Conservation (phyloP, 2,888 invertebrate species). For the Mythimna pallens region DNA sequence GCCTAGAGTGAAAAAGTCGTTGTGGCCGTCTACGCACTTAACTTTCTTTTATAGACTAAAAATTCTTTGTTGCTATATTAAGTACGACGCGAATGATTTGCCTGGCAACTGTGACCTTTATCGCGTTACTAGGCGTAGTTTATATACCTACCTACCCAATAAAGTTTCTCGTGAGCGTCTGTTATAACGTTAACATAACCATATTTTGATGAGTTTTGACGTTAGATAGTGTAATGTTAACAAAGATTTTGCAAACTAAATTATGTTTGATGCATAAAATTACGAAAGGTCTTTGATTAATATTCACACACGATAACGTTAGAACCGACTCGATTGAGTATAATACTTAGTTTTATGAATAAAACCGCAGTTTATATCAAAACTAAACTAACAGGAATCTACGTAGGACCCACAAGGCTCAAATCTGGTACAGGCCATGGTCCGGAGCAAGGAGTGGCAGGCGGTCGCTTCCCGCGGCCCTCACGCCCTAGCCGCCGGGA, state of each 20-base stretch:
- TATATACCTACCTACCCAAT: background rate
- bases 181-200: background rate
- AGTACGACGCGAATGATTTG: background rate
- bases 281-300: conserved; percentile 19
- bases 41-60: background rate
- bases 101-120: conserved; percentile 24
- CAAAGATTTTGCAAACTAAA: conserved; percentile 15
- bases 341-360: background rate
- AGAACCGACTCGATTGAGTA: background rate
- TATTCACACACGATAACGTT: conserved; percentile 26
- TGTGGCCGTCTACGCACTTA: conserved; percentile 1
- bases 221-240: background rate
- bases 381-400: background rate
- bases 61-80: conserved; percentile 2
- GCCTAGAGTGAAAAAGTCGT: background rate
- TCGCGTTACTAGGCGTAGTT: conserved; percentile 5
- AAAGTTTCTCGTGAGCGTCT: background rate
- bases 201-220: background rate
- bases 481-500: too few species aligned
- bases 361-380: background rate
- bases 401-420: background rate
- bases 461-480: too few species aligned
- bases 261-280: conserved; percentile 4
- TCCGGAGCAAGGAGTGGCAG: too few species aligned
- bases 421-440: too few species aligned